These are phyloP conservation scores for Steatornis caripensis DNA, from an alignment of 2,113 vertebrate species.

Conservation along the genomic window DNA sequence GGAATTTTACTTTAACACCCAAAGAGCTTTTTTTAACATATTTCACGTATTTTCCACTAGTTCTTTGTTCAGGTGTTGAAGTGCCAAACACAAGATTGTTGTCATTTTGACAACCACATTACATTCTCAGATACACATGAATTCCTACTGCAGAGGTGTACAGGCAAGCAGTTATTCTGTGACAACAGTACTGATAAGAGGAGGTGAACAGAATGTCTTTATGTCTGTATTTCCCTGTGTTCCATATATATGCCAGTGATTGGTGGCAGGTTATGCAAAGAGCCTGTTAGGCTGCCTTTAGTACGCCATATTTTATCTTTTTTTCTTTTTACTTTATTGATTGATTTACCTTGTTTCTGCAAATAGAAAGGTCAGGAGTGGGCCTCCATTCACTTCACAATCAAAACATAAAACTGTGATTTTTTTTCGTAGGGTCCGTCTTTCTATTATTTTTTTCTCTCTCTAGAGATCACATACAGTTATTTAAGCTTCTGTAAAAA, in stretches of 20 bases:
- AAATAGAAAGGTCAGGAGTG: neutral
- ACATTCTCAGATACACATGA: constrained; percentile 35
- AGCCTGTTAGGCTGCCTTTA: neutral
- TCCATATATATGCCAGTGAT: neutral
- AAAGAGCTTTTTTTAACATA: neutral
- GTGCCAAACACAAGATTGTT: constrained; percentile 9
- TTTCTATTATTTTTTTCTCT: neutral
- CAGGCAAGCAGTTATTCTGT: constrained; percentile 21
- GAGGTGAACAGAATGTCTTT: constrained; percentile 17
- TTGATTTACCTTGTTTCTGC: neutral
- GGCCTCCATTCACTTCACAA: neutral
- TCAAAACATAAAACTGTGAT: neutral
- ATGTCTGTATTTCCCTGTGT: neutral
- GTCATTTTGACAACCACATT: constrained; percentile 48
- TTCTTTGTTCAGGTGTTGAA: neutral
- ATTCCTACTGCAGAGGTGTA: constrained; percentile 41
- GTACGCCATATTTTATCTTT: neutral
- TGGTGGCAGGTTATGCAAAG: neutral
- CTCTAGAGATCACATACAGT: neutral
- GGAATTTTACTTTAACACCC: constrained; percentile 21
- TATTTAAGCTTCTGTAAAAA: neutral
- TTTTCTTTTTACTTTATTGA: neutral
- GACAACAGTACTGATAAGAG: constrained; percentile 46
- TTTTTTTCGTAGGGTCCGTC: neutral
- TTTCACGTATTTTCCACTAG: constrained; percentile 7